phyloP scores from a whole-genome alignment of 2,888 invertebrate species.

The Hylaea fasciaria region DNA sequence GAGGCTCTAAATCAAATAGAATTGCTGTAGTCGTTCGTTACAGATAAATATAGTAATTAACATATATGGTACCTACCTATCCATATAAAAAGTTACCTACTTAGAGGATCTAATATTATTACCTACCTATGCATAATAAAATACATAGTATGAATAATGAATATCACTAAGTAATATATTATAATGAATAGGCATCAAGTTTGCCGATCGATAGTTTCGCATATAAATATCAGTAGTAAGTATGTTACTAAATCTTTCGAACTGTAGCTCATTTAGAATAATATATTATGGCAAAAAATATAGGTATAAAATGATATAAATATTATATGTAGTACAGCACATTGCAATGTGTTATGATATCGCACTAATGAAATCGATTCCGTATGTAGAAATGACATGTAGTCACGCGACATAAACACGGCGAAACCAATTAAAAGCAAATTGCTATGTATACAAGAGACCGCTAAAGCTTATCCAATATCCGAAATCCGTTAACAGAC shows the following conservation, averaged over 20 bases:
- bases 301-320: no score
- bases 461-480: conserved; percentile 74
- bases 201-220: no score
- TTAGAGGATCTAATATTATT: no score
- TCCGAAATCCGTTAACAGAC: conserved; percentile 74
- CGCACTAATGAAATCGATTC: not conserved
- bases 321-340: not conserved
- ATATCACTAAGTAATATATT: no score
- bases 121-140: no score
- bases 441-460: conserved; percentile 71
- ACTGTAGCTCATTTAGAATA: not conserved
- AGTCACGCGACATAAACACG: conserved; percentile 41
- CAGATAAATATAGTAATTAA: not conserved
- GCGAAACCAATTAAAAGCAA: conserved; percentile 76
- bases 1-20: conserved; percentile 2
- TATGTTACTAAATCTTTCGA: no score
- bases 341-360: not conserved
- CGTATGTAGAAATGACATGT: not conserved
- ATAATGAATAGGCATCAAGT: no score
- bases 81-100: no score
- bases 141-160: no score
- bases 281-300: no score
- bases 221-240: no score
- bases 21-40: not conserved
- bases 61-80: no score